Conservation (phyloP, 2,888 invertebrate genomes). For the Drosophila villosipedis region DNA sequence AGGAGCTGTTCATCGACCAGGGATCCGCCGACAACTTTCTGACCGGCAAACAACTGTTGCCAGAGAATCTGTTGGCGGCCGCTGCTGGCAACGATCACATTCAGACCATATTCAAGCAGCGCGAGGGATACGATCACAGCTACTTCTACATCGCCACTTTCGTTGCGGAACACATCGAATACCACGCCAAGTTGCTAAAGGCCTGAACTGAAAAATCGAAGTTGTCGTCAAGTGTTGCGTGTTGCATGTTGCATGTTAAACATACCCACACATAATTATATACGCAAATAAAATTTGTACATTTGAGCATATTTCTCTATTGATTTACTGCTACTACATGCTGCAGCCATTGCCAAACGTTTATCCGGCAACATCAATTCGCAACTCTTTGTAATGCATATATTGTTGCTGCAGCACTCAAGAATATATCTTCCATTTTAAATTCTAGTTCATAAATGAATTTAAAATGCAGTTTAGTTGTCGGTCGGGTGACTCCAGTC, state of each 20-base stretch:
- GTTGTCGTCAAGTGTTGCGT: neutral
- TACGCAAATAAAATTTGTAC: constrained; percentile 39
- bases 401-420: neutral
- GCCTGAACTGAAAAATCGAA: constrained; percentile 37
- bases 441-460: neutral
- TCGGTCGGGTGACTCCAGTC: neutral
- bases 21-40: constrained; percentile 94
- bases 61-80: constrained; percentile 90
- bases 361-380: neutral
- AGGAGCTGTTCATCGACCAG: constrained; percentile 95
- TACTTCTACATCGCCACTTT: constrained; percentile 97
- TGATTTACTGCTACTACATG: neutral
- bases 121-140: constrained; percentile 97
- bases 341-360: neutral
- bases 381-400: neutral
- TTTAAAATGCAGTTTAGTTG: neutral
- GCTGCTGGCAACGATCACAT: constrained; percentile 87
- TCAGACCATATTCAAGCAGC: constrained; percentile 89
- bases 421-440: neutral
- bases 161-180: constrained; percentile 95
- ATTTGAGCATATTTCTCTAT: neutral
- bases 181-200: constrained; percentile 93
- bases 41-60: constrained; percentile 90
- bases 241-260: constrained; percentile 12
- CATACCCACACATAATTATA: neutral